Evolutionary conservation across 2,113 vertebrate genomes (phyloP).

Genomic region (Beaufortia kweichowensis): DNA sequence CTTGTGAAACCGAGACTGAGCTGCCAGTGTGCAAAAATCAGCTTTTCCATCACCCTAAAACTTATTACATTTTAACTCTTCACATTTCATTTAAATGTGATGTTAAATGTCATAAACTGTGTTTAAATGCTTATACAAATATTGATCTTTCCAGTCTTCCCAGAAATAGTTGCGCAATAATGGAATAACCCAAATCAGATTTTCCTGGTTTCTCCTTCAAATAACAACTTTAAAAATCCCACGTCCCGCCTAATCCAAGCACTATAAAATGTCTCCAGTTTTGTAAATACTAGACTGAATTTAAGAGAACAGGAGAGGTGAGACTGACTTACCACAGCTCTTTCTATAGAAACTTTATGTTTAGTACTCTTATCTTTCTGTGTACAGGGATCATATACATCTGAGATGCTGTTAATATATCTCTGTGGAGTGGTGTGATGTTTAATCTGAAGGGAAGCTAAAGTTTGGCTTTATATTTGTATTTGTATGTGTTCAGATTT

Average conservation of each 20-base stretch:
- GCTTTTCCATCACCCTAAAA: too few species aligned
- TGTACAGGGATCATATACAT: not conserved
- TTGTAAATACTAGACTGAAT: not conserved
- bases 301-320: slow-evolving; percentile 5
- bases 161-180: not conserved
- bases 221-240: slow-evolving; percentile 28
- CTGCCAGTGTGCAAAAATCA: too few species aligned
- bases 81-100: too few species aligned
- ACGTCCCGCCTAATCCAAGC: not conserved
- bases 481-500: slow-evolving; percentile 20
- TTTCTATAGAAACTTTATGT: not conserved
- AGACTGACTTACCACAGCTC: not conserved
- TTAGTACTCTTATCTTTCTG: not conserved
- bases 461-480: not conserved
- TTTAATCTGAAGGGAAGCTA: not conserved
- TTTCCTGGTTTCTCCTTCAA: not conserved
- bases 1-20: too few species aligned
- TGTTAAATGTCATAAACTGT: too few species aligned
- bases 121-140: not conserved
- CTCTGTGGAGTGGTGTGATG: not conserved
- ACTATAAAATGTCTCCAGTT: not conserved
- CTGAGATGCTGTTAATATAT: not conserved
- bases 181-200: not conserved
- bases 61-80: too few species aligned
- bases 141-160: not conserved